Base-by-base conservation (phyloP, 1,140 invertebrate species). In the Hycleus cichorii region DNA sequence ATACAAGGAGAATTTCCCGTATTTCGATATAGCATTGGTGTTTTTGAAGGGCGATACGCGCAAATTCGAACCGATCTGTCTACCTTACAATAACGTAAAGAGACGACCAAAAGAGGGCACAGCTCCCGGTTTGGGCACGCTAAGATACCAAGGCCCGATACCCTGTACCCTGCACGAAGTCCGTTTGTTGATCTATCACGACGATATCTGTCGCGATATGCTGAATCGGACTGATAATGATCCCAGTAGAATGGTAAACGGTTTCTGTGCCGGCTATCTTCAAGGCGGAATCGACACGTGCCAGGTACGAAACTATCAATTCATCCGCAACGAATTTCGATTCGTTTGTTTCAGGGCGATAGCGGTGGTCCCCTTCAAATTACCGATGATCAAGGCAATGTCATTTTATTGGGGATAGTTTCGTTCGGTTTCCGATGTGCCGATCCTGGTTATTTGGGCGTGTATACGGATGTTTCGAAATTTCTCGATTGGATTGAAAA, bases 401-500 rank as follows among this genome's bases (percentile, higher is more conserved):
- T 62, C 47, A 60, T 65, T 27, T 44, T 69, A 6, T 40, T 69
- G 47, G 69, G 84, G 0, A 75, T 88, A 11, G 84, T 83, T 0
- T 86, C 84, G 6, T 86, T 84, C 64, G 84, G 83, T 0, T 77
- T 76, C 49, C 71, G 71, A 4, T 87, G 85, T 64, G 83, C 77
- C 0, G 63, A 75, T 6, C 72, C 73, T 1, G 71, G 76, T 11
- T 68, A 72, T 25, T 81, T 86, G 0, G 84, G 83, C 0, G 76
- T 89, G 6, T 89, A 89, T 62, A 87, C 85, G 0, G 74, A 85
- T 32, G 79, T 88, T 0, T 80, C 82, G 1, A 75, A 80, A 18
- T 88, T 83, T 65, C 51, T 88, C 10, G 77, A 81, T 55, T 90
- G 86, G 86, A 87, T 90, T 40, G 77, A 84, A 49, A 63, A 65